Evolutionary conservation across 1,140 invertebrate species (phyloP).

Genomic region (Drosophila setifemur): DNA sequence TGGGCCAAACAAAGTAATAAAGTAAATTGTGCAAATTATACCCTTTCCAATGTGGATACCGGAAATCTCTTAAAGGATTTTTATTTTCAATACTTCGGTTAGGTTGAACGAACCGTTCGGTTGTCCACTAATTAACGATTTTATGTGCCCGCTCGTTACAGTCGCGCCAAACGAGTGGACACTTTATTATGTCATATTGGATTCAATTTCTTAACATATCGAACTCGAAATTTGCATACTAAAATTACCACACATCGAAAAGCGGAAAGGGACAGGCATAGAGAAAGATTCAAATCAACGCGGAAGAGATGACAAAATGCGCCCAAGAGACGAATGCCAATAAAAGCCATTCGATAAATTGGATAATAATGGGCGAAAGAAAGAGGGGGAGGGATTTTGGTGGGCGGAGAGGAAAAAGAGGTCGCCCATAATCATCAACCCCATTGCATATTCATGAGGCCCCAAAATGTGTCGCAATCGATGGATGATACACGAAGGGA

Average conservation of each 20-base stretch:
- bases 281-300: slow-evolving; percentile 23
- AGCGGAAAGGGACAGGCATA: slow-evolving; percentile 6
- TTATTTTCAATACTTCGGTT: neutral
- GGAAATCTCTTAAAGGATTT: slow-evolving; percentile 36
- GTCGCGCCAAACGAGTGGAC: slow-evolving; percentile 17
- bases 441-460: slow-evolving; percentile 66
- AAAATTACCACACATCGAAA: slow-evolving; percentile 26
- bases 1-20: slow-evolving; percentile 18
- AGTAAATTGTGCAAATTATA: slow-evolving; percentile 31
- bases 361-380: slow-evolving; percentile 49
- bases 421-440: slow-evolving; percentile 26
- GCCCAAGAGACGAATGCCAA: slow-evolving; percentile 40
- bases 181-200: slow-evolving; percentile 66
- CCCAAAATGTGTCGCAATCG: slow-evolving; percentile 32
- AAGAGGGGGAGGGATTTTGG: neutral
- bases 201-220: slow-evolving; percentile 67
- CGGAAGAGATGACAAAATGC: slow-evolving; percentile 49
- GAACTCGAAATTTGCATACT: slow-evolving; percentile 57
- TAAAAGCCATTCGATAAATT: slow-evolving; percentile 61
- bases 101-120: slow-evolving; percentile 15
- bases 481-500: slow-evolving; percentile 20
- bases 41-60: slow-evolving; percentile 12
- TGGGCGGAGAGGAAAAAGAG: slow-evolving; percentile 1
- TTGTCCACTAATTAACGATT: slow-evolving; percentile 22
- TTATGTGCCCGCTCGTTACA: slow-evolving; percentile 3